Base-by-base conservation (phyloP, 23 tunicate species). In the Ciona savignyi region DNA sequence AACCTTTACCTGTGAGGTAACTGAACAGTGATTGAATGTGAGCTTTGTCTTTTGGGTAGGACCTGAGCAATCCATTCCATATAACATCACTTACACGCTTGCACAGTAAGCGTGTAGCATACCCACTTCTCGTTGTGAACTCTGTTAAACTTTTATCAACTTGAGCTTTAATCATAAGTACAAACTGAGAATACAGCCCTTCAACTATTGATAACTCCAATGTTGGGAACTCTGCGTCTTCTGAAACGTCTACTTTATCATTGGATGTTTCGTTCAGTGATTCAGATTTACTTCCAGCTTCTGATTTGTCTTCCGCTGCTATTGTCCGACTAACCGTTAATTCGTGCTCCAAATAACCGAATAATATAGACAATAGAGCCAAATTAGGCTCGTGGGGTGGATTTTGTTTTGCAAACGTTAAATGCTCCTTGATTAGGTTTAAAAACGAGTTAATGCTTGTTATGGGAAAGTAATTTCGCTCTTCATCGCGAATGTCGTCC, bases 21-120 rank as follows among this genome's bases (percentile, higher is more conserved):
- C 96, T 88, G 72, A 81, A 88, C 34, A 88, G 26, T 23, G 96
- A 88, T 48, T 88, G 96, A 31, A 88, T 88, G 56, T 88, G 96
- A 33, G 96, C 84, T 68, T 88, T 88, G 51, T 88, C 96, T 67
- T 81, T 88, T 51, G 81, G 96, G 66, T 88, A 88, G 33, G 86
- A 85, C 21, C 80, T 72, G 33, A 83, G 31, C 35, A 88, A 60
- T 4, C 96, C 88, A 88, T 77, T 88, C 96, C 96, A 88, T 35
- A 88, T 51, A 0, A 88, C 33, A 73, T 88, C 96, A 62, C 96
- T 88, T 6, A 88, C 84, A 80, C 25, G 83, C 51, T 88, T 88
- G 80, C 96, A 88, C 20, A 88, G 73, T 23, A 29, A 29, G 29
- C 63, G 76, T 1, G 96, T 82, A 1, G 96, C 87, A 71, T 34